phyloP scores from a whole-genome alignment of 2,888 invertebrate genomes.

The Silvanus unidentatus region DNA sequence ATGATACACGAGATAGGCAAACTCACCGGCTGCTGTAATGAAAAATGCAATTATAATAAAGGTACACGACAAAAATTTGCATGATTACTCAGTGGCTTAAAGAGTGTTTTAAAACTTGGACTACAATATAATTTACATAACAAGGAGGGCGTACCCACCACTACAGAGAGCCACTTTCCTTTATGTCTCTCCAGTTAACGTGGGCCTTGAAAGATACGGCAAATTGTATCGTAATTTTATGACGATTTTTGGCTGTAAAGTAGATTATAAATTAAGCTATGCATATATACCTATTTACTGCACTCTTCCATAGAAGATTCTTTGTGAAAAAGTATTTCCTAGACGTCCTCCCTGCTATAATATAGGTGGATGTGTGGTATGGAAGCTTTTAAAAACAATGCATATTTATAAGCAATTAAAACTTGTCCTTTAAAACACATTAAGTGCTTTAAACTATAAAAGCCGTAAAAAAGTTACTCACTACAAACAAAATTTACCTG shows the following conservation, averaged over 20 bases:
- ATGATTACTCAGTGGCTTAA: constrained; percentile 39
- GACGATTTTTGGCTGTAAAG: constrained; percentile 32
- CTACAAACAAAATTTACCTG: neutral
- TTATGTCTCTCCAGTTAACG: constrained; percentile 40
- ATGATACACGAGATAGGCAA: constrained; percentile 21
- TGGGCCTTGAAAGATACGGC: constrained; percentile 33
- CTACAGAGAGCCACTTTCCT: constrained; percentile 32
- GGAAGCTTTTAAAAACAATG: constrained; percentile 20
- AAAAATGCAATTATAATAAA: constrained; percentile 38
- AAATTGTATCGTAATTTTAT: constrained; percentile 40
- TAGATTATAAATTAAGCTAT: constrained; percentile 30
- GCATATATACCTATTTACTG: constrained; percentile 28
- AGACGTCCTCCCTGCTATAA: constrained; percentile 7
- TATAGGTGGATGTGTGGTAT: constrained; percentile 11
- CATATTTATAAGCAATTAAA: constrained; percentile 27
- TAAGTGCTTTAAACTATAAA: constrained; percentile 1
- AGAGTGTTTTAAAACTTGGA: constrained; percentile 45
- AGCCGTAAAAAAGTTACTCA: neutral
- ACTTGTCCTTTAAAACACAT: constrained; percentile 4
- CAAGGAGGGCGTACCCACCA: constrained; percentile 35
- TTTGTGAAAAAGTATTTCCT: no score
- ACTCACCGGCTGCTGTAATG: constrained; percentile 26
- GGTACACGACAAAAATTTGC: constrained; percentile 34
- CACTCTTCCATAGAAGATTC: constrained; percentile 13
- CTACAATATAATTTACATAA: constrained; percentile 46